Conservation (phyloP, 1,140 invertebrate genomes). For the Thrips palmi region DNA sequence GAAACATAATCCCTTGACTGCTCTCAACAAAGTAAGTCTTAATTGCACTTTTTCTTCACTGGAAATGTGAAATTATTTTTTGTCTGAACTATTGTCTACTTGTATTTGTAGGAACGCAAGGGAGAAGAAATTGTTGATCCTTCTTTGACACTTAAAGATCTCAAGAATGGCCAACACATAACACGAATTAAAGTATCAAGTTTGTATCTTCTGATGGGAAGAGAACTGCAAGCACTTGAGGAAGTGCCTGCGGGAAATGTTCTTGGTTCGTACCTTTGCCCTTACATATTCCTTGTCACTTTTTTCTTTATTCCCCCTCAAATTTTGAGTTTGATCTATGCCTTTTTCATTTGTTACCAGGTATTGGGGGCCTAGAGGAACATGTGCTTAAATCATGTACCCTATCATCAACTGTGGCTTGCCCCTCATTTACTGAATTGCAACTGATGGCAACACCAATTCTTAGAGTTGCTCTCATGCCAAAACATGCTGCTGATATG, state of each 20-base stretch:
- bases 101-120: constrained; percentile 17
- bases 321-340: neutral
- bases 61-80: constrained; percentile 6
- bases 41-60: constrained; percentile 5
- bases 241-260: constrained; percentile 78
- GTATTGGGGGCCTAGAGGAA: constrained; percentile 73
- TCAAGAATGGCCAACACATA: constrained; percentile 41
- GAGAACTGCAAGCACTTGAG: constrained; percentile 67
- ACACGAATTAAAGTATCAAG: constrained; percentile 40
- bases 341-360: constrained; percentile 21
- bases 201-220: constrained; percentile 85
- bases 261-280: constrained; percentile 31
- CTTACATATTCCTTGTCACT: neutral
- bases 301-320: neutral
- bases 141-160: constrained; percentile 39
- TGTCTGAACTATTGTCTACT: neutral
- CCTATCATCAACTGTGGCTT: constrained; percentile 61
- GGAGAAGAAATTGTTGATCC: constrained; percentile 30
- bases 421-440: constrained; percentile 77
- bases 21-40: constrained; percentile 26
- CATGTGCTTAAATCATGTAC: constrained; percentile 82
- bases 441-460: constrained; percentile 70
- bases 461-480: constrained; percentile 86
- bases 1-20: constrained; percentile 61
- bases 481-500: constrained; percentile 62